These are phyloP conservation scores for Eristalinus aeneus DNA, from an alignment of 2,888 invertebrate genomes.

Conservation along the genomic window DNA sequence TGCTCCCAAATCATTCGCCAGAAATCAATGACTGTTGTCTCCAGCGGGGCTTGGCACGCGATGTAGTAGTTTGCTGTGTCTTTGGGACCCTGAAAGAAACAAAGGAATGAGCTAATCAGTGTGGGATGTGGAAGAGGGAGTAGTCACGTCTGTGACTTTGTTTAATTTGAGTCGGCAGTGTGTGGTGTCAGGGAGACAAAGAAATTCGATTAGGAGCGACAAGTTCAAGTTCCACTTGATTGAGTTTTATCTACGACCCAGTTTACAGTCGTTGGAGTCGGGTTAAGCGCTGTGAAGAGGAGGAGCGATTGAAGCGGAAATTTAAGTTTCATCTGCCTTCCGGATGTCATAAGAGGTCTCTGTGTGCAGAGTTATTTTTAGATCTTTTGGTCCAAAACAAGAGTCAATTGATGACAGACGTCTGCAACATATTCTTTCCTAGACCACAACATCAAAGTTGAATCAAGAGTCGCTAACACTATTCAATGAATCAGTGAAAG, in stretches of 20 bases:
- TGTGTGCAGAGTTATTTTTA: neutral
- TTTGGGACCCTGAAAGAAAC: conserved; percentile 88
- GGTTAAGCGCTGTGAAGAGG: neutral
- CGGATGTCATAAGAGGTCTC: neutral
- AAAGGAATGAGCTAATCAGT: neutral
- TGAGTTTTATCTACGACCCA: neutral
- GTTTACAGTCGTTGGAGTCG: neutral
- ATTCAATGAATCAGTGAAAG: neutral
- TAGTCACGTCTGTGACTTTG: neutral
- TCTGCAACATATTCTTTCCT: too few species aligned
- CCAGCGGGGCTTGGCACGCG: conserved; percentile 94
- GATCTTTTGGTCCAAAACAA: too few species aligned
- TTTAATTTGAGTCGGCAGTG: neutral
- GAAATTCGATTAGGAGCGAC: neutral
- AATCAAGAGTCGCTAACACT: neutral
- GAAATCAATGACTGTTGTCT: conserved; percentile 92
- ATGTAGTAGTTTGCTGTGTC: conserved; percentile 93
- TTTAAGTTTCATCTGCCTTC: neutral
- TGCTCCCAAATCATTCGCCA: conserved; percentile 99
- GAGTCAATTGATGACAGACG: too few species aligned
- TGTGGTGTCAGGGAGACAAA: neutral
- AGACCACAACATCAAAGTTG: too few species aligned
- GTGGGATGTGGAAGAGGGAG: neutral
- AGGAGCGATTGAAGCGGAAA: neutral
- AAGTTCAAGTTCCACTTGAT: conserved; percentile 35